Evolutionary conservation across 2,888 invertebrate genomes (phyloP).

Genomic region (Drosophila melanosoma): DNA sequence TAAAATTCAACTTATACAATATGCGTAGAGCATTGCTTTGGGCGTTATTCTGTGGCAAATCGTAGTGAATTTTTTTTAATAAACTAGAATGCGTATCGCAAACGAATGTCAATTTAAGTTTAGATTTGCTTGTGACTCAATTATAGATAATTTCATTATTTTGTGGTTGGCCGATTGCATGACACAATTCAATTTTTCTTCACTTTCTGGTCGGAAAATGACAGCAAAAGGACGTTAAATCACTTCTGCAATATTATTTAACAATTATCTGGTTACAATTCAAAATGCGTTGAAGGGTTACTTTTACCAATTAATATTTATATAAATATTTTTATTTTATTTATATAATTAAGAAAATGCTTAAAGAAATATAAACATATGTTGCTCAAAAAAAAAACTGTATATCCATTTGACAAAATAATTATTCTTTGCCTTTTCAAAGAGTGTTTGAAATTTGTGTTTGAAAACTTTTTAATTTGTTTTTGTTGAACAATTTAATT

Average conservation of each 20-base stretch:
- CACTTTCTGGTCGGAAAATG: not conserved
- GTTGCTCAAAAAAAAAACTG: not conserved
- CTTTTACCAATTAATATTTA: not conserved
- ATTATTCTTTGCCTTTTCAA: not conserved
- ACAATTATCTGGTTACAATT: not conserved
- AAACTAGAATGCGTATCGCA: not conserved
- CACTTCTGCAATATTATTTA: not conserved
- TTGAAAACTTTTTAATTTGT: not conserved
- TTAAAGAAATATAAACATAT: not conserved
- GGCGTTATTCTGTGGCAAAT: not conserved
- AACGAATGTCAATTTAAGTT: not conserved
- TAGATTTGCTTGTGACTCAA: constrained; percentile 1
- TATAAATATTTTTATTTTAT: not conserved
- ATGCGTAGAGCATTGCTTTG: not conserved
- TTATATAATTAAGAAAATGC: not conserved
- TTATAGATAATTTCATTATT: constrained; percentile 32
- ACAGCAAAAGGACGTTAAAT: not conserved
- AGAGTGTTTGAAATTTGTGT: constrained; percentile 9
- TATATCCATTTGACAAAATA: not conserved
- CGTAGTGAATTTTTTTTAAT: not conserved
- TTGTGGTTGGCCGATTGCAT: constrained; percentile 12
- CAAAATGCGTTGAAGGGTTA: not conserved
- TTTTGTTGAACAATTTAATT: constrained; percentile 55
- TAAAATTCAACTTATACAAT: not conserved
- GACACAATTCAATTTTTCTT: not conserved